A percentile compares a stretch with the other conserved stretches of the same genome.
Evolutionary conservation across 2,888 invertebrate species (phyloP).

Genomic region (Alcis repandata): DNA sequence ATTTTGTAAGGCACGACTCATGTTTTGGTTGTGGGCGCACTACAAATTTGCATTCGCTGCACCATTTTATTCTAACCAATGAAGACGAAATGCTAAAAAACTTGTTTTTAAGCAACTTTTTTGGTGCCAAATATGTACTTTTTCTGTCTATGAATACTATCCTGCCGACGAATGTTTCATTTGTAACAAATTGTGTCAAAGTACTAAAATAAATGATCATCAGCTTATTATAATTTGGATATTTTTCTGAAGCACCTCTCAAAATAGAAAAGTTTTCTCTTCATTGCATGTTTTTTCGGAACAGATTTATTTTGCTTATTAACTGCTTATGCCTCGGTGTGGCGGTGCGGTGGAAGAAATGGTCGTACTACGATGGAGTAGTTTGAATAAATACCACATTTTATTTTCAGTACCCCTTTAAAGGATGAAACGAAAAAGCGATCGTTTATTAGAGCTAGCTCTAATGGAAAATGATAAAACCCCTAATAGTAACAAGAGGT

Average conservation of each 20-base stretch:
- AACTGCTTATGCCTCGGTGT: slow-evolving; percentile 9
- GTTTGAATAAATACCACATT: slow-evolving; percentile 1
- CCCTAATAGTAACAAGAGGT: slow-evolving; percentile 6
- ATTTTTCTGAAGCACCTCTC: not conserved
- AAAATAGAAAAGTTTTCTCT: slow-evolving; percentile 1
- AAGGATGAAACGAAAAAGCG: slow-evolving; percentile 21
- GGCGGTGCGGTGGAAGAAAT: not conserved
- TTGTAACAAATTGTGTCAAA: slow-evolving; percentile 11
- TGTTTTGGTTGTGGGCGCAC: slow-evolving; percentile 10
- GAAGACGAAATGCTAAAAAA: slow-evolving; percentile 13
- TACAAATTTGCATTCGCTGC: slow-evolving; percentile 16
- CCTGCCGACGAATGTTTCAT: slow-evolving; percentile 13
- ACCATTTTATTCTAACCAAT: slow-evolving; percentile 25
- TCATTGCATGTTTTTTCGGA: slow-evolving; percentile 2
- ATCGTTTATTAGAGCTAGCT: slow-evolving; percentile 31
- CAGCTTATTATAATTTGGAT: slow-evolving; percentile 6
- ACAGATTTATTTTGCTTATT: slow-evolving; percentile 9
- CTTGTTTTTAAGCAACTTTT: slow-evolving; percentile 13
- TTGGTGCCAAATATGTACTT: slow-evolving; percentile 19
- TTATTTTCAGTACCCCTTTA: slow-evolving; percentile 12
- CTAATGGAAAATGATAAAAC: slow-evolving; percentile 26
- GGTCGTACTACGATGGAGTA: not conserved
- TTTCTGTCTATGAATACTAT: slow-evolving; percentile 17
- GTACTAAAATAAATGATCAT: slow-evolving; percentile 13
- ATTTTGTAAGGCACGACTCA: slow-evolving; percentile 16